These are phyloP conservation scores for Sphinx pinastri DNA, from an alignment of 2,888 invertebrate genomes.

Conservation along the genomic window DNA sequence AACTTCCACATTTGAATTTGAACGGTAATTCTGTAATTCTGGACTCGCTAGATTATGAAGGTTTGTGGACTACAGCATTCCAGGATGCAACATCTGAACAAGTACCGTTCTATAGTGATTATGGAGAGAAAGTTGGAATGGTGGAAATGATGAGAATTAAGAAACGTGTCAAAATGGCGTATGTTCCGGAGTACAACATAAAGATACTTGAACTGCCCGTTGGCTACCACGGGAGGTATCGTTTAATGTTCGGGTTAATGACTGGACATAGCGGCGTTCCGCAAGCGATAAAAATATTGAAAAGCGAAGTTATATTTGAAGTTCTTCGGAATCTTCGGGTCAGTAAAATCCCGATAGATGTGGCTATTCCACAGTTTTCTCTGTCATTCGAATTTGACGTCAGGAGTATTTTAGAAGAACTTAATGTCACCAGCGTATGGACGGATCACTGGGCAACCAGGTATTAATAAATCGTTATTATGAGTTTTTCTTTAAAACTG, in stretches of 20 bases:
- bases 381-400: constrained; percentile 16
- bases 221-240: constrained; percentile 44
- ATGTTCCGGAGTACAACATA: constrained; percentile 42
- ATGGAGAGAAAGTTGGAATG: constrained; percentile 40
- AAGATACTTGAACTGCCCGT: constrained; percentile 52
- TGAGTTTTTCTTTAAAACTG: too few relatives aligned
- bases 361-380: constrained; percentile 14
- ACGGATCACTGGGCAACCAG: constrained; percentile 20
- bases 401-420: constrained; percentile 17
- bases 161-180: constrained; percentile 43
- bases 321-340: background rate
- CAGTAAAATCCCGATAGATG: constrained; percentile 19
- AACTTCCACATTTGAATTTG: constrained; percentile 7
- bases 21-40: constrained; percentile 26
- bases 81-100: constrained; percentile 35
- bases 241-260: background rate
- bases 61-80: constrained; percentile 48
- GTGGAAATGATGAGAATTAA: constrained; percentile 48
- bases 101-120: constrained; percentile 45
- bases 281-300: constrained; percentile 5
- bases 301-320: constrained; percentile 6
- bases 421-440: constrained; percentile 19
- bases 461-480: background rate
- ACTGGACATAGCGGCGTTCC: constrained; percentile 3
- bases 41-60: constrained; percentile 29